Evolutionary conservation across 2,888 invertebrate species (phyloP).

Genomic region (Lycocerus yunnanus): DNA sequence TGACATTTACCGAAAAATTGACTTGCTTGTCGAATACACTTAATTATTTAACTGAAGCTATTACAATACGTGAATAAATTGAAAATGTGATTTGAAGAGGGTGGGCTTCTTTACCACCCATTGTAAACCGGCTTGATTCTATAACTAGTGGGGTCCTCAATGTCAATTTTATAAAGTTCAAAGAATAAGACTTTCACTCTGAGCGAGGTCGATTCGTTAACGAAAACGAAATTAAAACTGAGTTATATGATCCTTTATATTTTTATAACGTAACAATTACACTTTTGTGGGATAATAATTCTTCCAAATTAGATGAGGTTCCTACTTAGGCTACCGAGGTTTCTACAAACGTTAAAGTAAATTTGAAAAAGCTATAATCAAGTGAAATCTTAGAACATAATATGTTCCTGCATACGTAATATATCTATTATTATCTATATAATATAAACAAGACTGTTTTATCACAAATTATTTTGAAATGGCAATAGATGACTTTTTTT

Average conservation of each 20-base stretch:
- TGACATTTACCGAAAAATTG: neutral
- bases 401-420: no score
- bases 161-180: constrained; percentile 34
- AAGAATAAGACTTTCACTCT: constrained; percentile 29
- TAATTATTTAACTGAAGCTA: neutral
- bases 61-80: constrained; percentile 4
- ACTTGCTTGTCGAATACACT: neutral
- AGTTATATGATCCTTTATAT: constrained; percentile 10
- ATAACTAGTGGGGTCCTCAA: constrained; percentile 33
- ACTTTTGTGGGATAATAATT: neutral
- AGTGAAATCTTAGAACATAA: no score
- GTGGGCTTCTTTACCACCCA: constrained; percentile 17
- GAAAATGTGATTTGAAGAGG: constrained; percentile 13
- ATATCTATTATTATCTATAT: no score
- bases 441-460: no score
- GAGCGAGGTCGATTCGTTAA: constrained; percentile 35
- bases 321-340: neutral
- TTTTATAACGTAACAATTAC: neutral
- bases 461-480: no score
- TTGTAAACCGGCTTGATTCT: constrained; percentile 11
- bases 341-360: neutral
- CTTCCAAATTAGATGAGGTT: neutral
- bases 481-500: no score
- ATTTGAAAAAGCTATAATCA: no score
- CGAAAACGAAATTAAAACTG: constrained; percentile 36